Evolutionary conservation across 2,113 vertebrate genomes (phyloP), one percentile per base, ranked within the genome.

Genomic region (Prionailurus viverrinus): DNA sequence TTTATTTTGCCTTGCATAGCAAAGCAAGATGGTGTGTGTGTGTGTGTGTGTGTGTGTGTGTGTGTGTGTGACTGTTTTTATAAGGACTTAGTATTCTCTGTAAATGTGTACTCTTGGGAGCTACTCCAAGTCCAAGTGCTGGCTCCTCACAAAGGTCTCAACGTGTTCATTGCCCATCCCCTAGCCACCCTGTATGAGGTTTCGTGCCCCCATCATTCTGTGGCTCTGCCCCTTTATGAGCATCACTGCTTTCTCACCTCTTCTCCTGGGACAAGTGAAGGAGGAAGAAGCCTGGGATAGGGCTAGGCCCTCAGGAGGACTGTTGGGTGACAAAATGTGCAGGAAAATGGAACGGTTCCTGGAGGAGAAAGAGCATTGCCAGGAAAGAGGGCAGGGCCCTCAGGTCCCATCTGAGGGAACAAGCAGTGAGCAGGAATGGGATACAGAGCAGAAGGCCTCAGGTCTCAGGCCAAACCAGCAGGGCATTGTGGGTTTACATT

Each of bases 31-130:
- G 41, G 19, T 19, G 0, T 13, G 12, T 13, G 1, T 11, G 29
- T 33, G 8, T 19, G 33, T 7, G 12, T n/a, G 4, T 31, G 21
- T 13, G 12, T 13, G 1, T 14, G 1, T 41, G 0, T 63, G 25
- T 31, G 7, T 19, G 31, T 7, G 15, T 11, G 0, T 33, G 23
- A 13, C 8, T n/a, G n/a, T 16, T 81, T 81, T 51, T 9, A 7
- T 13, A 53, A 79, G 55, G 7, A 36, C 51, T 21, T 12, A 12
- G 53, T n/a, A 14, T 5, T 71, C 21, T 66, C 19, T 3, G 33
- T 27, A 33, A 78, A 45, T 9, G 9, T 58, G 7, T 86, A 29
- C 8, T 80, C 39, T 58, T 1, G 3, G 27, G 58, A n/a, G 31
- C 80, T 80, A 31, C 45, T 82, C 78, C 82, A 61, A 48, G 51